Base-by-base conservation (phyloP, 2,888 invertebrate species). In the Crossocerus cetratus region DNA sequence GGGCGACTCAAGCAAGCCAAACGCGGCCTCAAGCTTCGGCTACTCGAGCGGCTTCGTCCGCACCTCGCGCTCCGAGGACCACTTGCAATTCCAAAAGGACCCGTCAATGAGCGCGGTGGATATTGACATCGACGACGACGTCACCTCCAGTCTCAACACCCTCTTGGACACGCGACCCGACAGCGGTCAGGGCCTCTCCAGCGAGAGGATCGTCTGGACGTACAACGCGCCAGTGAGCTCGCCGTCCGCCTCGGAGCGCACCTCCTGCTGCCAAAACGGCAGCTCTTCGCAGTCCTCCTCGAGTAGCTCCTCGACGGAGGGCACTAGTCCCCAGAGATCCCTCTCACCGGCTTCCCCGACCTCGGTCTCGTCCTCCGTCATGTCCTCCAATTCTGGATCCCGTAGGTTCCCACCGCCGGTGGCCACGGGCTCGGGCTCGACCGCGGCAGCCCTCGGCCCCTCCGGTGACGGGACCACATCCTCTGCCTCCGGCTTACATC, bases 101-200 rank as follows among this genome's bases (percentile, higher is more conserved):
- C 94, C 93, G 55, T 93, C 93, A 43, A 94, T 97, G 91, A 96
- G 96, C 86, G 94, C 96, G 76, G 96, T 97, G 80, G 96, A 96
- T 81, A 96, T 97, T 86, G 97, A 98, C 86, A 95, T 97, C 89
- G 98, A 97, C 89, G 98, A 98, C 90, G 97, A 97, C 90, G 95
- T 97, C 87, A 97, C 97, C 87, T 97, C 97, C 89, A 98, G 98
- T 77, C 92, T 98, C 75, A 97, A 98, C 91, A 97, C 97, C 74
- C 92, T 98, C 72, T 92, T 97, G 80, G 97, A 97, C 91, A 96
- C 96, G 61, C 92, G 94, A 82, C 92, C 92, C 71, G 93, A 93
- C 85, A 92, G 88, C 89, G 85, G 92, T 88, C 93, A 92, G 67
- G 93, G 92, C 86, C 91, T 92, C 64, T 87, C 89, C 44, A 91